Evolutionary conservation across 1,140 invertebrate genomes (phyloP).

Genomic region (Plutomurus gul): DNA sequence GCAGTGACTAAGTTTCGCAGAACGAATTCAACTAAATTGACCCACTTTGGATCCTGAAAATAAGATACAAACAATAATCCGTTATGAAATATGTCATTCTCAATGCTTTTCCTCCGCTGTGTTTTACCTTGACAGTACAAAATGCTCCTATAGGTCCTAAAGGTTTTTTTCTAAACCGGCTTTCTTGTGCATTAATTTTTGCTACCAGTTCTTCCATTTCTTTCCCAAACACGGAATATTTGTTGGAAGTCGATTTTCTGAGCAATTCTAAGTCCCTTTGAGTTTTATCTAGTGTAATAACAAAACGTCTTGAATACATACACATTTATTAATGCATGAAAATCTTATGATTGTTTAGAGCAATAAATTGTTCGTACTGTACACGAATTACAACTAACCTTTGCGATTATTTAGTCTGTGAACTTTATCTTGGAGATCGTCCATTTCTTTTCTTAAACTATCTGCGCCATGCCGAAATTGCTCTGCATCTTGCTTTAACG

Average conservation of each 20-base stretch:
- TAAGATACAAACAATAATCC: not conserved
- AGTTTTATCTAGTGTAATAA: not conserved
- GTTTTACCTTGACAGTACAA: constrained; percentile 44
- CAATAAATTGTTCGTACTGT: too few relatives aligned
- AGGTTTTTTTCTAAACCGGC: constrained; percentile 35
- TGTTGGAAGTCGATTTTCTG: constrained; percentile 15
- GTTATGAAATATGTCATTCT: not conserved
- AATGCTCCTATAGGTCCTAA: constrained; percentile 48
- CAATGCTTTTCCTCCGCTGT: not conserved
- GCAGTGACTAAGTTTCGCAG: not conserved
- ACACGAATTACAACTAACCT: too few relatives aligned
- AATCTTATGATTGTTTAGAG: too few relatives aligned
- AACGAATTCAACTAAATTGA: constrained; percentile 33
- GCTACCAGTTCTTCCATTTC: constrained; percentile 37
- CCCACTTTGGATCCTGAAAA: constrained; percentile 39
- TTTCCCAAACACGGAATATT: constrained; percentile 35
- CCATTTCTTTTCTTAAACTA: not conserved
- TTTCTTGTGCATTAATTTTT: constrained; percentile 37
- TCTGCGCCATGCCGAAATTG: constrained; percentile 21
- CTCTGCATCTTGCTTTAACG: not conserved
- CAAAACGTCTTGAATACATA: not conserved
- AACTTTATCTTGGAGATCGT: not conserved
- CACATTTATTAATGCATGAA: too few relatives aligned
- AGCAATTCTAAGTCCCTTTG: not conserved
- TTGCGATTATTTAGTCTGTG: not conserved